A percentile compares a stretch with the other conserved stretches of the same genome.
phyloP scores from a whole-genome alignment of 2,797 vertebrate species.

The Echiichthys vipera region DNA sequence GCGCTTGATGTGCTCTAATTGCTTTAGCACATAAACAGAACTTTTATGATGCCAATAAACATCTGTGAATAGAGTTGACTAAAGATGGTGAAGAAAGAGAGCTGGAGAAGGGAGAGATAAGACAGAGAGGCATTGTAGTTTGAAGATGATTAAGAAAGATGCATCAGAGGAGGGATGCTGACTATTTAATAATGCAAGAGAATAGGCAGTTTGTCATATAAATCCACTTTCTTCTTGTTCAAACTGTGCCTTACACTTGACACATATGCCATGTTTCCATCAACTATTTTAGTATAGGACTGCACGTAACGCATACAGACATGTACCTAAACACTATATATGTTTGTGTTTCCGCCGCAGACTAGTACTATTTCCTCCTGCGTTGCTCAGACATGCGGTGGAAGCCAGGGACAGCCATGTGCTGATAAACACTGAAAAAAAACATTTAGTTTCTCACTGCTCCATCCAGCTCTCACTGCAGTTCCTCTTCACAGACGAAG shows the following conservation, averaged over 20 bases:
- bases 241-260: not conserved
- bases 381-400: too few relatives aligned
- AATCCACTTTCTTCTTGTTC: not conserved
- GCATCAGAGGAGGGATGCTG: not conserved
- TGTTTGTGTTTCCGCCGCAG: too few relatives aligned
- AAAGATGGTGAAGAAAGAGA: not conserved
- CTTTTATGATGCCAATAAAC: constrained; percentile 19
- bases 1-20: not conserved
- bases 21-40: not conserved
- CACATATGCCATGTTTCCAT: too few relatives aligned
- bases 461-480: too few relatives aligned
- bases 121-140: not conserved
- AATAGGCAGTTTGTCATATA: not conserved
- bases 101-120: not conserved
- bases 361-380: too few relatives aligned
- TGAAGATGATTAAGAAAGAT: constrained; percentile 4
- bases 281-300: too few relatives aligned
- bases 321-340: too few relatives aligned
- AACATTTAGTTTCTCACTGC: too few relatives aligned
- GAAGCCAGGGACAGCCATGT: too few relatives aligned
- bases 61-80: constrained; percentile 2
- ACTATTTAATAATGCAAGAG: constrained; percentile 20
- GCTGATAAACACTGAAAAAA: too few relatives aligned
- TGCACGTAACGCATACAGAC: too few relatives aligned
- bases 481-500: too few relatives aligned